Evolutionary conservation across 1,140 invertebrate genomes (phyloP), one percentile per base, ranked within the genome.

Genomic region (Pseudomyrmex concolor): DNA sequence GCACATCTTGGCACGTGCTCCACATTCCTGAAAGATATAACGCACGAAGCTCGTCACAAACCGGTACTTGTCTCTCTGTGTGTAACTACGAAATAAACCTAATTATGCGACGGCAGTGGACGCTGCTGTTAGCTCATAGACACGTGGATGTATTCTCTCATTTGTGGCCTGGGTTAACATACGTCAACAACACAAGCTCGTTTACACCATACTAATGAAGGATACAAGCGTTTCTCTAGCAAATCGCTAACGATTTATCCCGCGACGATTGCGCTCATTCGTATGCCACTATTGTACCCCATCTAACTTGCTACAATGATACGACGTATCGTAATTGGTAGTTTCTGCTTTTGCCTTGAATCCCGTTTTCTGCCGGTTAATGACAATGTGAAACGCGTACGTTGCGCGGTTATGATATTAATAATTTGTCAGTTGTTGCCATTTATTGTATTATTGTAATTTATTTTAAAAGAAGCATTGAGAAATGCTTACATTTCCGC

Each of bases 21-120:
- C 51, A 84, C 81, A 70, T 80, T 81, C 64, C 81, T 80, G 83
- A 87, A 84, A 63, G 82, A 80, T 71, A 78, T 77, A 87, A 87
- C 82, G 78, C 55, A 85, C 62, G 73, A 55, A 60, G 55, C 74
- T 67, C 77, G 76, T 77, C 83, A 70, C 83, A 63, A 71, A 77
- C 78, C 22, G 59, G 68, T 85, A 83, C 70, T 71, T 84, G 87
- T 81, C 74, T 64, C 84, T 71, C 77, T 85, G 86, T 85, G 83
- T 83, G 86, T 78, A 80, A 88, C 86, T 86, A 88, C 73, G 84
- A 86, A 77, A 89, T 89, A 88, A 89, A 89, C 84, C 78, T 88
- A 78, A 88, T 89, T 89, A 89, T 63, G 60, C 70, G 13, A 70
- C 78, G 84, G 84, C 84, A 73, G 84, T 88, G 74, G 83, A 70